Conservation (phyloP, 2,888 invertebrate genomes). For the Nemotelus pantherinus region DNA sequence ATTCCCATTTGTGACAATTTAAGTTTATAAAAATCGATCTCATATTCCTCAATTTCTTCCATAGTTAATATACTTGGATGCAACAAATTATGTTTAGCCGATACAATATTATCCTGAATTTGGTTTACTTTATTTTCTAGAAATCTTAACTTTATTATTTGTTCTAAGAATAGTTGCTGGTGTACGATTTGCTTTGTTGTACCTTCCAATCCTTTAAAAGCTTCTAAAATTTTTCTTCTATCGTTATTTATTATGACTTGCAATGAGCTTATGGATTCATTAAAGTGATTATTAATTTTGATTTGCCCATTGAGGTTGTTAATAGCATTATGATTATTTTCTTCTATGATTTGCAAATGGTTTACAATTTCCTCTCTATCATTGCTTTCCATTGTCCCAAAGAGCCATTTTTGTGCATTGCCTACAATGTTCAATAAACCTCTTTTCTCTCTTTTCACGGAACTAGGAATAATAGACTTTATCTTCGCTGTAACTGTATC, state of each 20-base stretch:
- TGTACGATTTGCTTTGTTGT: no score
- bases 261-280: slow-evolving; percentile 40
- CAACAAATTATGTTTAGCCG: slow-evolving; percentile 47
- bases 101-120: slow-evolving; percentile 66
- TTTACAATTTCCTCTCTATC: slow-evolving; percentile 25
- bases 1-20: slow-evolving; percentile 41
- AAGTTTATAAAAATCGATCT: slow-evolving; percentile 48
- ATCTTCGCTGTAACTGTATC: slow-evolving; percentile 47
- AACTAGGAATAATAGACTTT: slow-evolving; percentile 44
- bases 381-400: slow-evolving; percentile 45
- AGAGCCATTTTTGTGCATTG: neutral
- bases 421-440: neutral
- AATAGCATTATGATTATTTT: slow-evolving; percentile 50
- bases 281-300: slow-evolving; percentile 47
- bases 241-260: slow-evolving; percentile 36
- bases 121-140: slow-evolving; percentile 47
- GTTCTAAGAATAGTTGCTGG: no score
- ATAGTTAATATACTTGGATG: slow-evolving; percentile 49
- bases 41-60: slow-evolving; percentile 45
- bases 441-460: slow-evolving; percentile 44
- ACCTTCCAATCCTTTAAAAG: neutral
- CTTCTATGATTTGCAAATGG: slow-evolving; percentile 41
- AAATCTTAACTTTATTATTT: neutral
- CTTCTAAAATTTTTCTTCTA: slow-evolving; percentile 45
- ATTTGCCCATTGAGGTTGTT: slow-evolving; percentile 47